These are phyloP conservation scores for Andrena bicolor DNA, from an alignment of 2,888 invertebrate species.

Conservation along the genomic window DNA sequence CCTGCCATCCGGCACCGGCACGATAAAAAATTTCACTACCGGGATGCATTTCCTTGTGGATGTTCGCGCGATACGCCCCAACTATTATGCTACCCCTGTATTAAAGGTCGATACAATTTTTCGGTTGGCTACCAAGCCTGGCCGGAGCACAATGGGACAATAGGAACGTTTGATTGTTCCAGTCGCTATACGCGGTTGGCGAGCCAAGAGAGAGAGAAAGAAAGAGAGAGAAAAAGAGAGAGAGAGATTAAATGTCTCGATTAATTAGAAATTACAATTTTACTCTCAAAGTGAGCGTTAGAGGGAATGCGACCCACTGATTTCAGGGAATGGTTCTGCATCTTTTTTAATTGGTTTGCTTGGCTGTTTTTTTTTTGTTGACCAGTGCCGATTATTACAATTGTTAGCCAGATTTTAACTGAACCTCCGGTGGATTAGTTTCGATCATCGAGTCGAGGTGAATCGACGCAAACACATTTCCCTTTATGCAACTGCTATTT, in stretches of 20 bases:
- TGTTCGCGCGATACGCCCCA: slow-evolving; percentile 52
- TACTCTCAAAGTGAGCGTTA: background rate
- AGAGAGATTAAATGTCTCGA: background rate
- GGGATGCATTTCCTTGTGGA: slow-evolving; percentile 59
- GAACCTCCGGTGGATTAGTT: background rate
- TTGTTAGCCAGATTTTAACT: background rate
- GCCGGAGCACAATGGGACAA: background rate
- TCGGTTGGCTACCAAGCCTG: slow-evolving; percentile 15
- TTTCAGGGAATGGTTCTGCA: background rate
- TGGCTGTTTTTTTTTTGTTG: too few relatives aligned
- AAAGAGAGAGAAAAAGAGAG: too few relatives aligned
- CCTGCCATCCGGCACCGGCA: slow-evolving; percentile 64
- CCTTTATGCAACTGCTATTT: slow-evolving; percentile 6
- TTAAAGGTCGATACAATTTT: slow-evolving; percentile 53
- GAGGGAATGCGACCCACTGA: background rate
- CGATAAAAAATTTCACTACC: slow-evolving; percentile 66
- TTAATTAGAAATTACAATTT: slow-evolving; percentile 2
- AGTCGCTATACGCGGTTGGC: background rate
- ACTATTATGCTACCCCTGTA: slow-evolving; percentile 39
- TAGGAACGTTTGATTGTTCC: slow-evolving; percentile 19
- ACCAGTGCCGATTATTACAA: background rate
- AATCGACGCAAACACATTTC: background rate
- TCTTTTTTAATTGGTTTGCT: background rate
- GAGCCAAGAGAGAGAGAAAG: too few relatives aligned
- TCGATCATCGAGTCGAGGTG: background rate